phyloP scores from a whole-genome alignment of 2,113 vertebrate species.

The Peucedramus taeniatus region DNA sequence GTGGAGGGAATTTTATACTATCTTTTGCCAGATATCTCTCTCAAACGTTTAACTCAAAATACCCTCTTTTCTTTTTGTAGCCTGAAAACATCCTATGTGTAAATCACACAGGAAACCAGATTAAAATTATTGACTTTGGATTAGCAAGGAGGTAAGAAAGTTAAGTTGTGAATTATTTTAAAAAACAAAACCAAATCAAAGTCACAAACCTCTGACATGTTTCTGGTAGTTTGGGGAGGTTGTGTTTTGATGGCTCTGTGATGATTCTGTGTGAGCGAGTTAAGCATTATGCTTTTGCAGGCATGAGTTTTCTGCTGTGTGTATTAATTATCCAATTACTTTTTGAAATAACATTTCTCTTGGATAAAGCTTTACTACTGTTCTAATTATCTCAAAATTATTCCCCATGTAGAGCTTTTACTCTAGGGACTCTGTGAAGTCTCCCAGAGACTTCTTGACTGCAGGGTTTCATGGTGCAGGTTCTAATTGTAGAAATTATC shows the following conservation, averaged over 20 bases:
- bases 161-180: not conserved
- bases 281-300: not conserved
- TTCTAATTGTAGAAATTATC: not conserved
- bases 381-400: not conserved
- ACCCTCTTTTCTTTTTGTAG: constrained; percentile 50
- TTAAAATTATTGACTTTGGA: constrained; percentile 98
- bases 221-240: not conserved
- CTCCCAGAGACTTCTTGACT: not conserved
- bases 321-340: not conserved
- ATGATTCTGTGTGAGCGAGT: not conserved
- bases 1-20: not conserved
- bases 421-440: not conserved
- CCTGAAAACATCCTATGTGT: constrained; percentile 96
- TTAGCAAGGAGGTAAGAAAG: constrained; percentile 83
- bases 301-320: not conserved
- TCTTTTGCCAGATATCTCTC: not conserved
- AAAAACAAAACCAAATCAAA: not conserved
- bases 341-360: not conserved
- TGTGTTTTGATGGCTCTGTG: not conserved
- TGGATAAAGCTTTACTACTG: not conserved
- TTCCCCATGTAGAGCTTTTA: not conserved
- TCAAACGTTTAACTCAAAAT: not conserved
- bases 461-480: not conserved
- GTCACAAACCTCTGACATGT: not conserved
- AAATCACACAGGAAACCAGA: constrained; percentile 81